Percentiles rank a stretch among this genome's conserved stretches.
Conservation (phyloP, 2,797 vertebrate species). For the Gobionotothen gibberifrons region DNA sequence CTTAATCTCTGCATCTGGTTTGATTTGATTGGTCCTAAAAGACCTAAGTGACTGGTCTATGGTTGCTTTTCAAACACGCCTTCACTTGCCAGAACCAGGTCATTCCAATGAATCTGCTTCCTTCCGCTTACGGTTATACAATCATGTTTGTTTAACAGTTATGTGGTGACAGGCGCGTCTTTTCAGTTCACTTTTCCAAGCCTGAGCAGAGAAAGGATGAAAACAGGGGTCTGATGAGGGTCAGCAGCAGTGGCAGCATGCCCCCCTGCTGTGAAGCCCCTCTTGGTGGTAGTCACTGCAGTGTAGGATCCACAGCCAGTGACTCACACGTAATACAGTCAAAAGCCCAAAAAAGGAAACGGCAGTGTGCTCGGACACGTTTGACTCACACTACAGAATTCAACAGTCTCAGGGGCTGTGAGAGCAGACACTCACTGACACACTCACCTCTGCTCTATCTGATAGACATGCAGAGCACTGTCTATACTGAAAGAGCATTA, state of each 20-base stretch:
- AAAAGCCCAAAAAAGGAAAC: constrained; percentile 83
- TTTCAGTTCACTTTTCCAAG: constrained; percentile 1
- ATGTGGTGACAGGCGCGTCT: constrained; percentile 24
- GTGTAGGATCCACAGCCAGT: constrained; percentile 55
- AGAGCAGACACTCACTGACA: constrained; percentile 52
- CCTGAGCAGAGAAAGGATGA: constrained; percentile 1
- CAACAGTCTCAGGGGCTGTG: constrained; percentile 37
- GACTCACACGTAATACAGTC: constrained; percentile 73
- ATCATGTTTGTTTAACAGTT: constrained; percentile 10
- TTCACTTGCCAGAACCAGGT: neutral
- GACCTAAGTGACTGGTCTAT: neutral
- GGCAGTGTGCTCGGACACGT: constrained; percentile 49
- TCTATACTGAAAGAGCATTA: constrained; percentile 20
- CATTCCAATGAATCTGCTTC: constrained; percentile 33
- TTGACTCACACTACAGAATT: constrained; percentile 70
- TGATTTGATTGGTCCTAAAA: neutral
- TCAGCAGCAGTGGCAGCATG: constrained; percentile 23
- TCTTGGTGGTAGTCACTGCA: constrained; percentile 47
- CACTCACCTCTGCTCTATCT: constrained; percentile 49
- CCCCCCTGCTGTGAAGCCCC: constrained; percentile 40
- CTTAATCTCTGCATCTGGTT: neutral
- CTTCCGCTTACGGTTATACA: neutral
- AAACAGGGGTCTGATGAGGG: constrained; percentile 8
- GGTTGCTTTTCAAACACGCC: neutral
- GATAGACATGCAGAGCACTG: neutral